Evolutionary conservation across 2,888 invertebrate genomes (phyloP), one percentile per base, ranked within the genome.

Genomic region (Tetragnatha montana): DNA sequence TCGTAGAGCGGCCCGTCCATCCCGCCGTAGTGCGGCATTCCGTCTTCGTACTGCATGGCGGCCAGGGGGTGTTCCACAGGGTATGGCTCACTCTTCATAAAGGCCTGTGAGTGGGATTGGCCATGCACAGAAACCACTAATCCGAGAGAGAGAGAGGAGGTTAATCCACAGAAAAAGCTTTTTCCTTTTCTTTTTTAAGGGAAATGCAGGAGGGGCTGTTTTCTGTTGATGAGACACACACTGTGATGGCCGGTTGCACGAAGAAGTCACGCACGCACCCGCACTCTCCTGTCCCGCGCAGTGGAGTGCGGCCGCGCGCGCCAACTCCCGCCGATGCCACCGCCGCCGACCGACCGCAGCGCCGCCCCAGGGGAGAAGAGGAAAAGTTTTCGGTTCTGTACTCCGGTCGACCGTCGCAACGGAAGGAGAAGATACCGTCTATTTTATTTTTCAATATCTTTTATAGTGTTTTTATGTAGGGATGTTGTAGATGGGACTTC

Each of bases 41-140:
- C 97, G 95, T 97, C 97, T 95, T 98, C 97, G 95, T 98, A 98
- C 97, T 98, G 95, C 90, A 90, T 90, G 74, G 86, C 35, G 17
- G 60, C 84, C 35, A 87, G 87, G 87, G 87, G 83, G 71, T 90
- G 90, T 74, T 90, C 90, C 8, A 87, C 47, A 35, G 90, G 90
- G 73, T 90, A 90, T 70, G 90, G 90, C 87, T 90, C 90, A 87
- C 90, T 90, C 90, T 90, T 90, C 90, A 90, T 90, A 90, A 84
- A 87, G 80, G 73, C 87, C 79, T 75, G 81, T 81, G 82, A 75
- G 50, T 81, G 69, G 35, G 4, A 35, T 19, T 50, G 87, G 87
- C 90, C 90, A 90, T 90, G 70, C 90, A 87, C 35, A 76, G 79
- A 60, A 60, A 60, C 68, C 78, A 89, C 85, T 22, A 19, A 75